Evolutionary conservation across 2,113 vertebrate species (phyloP), one percentile per base, ranked within the genome.

Genomic region (Phainopepla nitens): DNA sequence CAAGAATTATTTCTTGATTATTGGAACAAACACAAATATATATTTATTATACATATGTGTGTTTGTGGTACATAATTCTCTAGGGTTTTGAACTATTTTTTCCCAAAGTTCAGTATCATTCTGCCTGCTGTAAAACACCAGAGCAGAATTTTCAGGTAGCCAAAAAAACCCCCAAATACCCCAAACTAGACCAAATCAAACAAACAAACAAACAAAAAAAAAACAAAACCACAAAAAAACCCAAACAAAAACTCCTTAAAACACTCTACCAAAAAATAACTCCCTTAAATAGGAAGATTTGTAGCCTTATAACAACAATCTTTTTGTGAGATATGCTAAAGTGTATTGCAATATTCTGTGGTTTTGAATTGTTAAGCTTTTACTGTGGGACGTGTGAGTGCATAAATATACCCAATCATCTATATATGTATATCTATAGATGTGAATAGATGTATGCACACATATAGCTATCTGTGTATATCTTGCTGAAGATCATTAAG

Each of bases 401-500:
- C 15, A 33, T 39, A 47, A 75, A 27, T 51, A 21, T 33, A 33
- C 12, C 25, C 17, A 44, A 18, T 8, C 16, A 33, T 18, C 23
- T 69, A 33, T 66, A 17, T 28, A 14, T 39, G 6, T 31, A 10
- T 65, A 36, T 62, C 25, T 57, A 6, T 45, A 54, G 45, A 50
- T 50, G 17, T 36, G n/a, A 79, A 49, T 35, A 61, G 2, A n/a
- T 12, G 16, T 11, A 39, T 1, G 6, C 36, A 41, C 13, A 53
- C 8, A 71, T 25, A 42, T 35, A 80, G 7, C 13, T 66, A 27
- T 20, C 41, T 75, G 7, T 69, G n/a, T 49, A 54, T 53, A 31
- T 75, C 53, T 95, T 77, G 24, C 58, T 96, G 22, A 42, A 76
- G 41, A 91, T 96, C 41, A 83, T 81, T 95, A 90, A 94, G 70